Evolutionary conservation across 1,140 invertebrate species (phyloP).

Genomic region (Aphidius gifuensis): DNA sequence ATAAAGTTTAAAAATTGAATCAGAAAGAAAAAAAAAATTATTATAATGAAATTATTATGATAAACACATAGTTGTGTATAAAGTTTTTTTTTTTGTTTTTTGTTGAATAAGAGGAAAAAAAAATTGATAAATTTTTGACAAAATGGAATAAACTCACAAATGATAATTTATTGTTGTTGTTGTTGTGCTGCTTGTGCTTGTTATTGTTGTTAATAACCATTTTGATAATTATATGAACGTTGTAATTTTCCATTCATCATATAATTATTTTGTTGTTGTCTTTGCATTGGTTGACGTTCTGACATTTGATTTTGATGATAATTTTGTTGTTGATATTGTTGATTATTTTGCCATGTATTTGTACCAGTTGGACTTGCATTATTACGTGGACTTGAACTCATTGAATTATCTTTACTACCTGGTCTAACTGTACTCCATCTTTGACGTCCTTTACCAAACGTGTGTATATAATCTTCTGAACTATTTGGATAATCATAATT

Average conservation of each 20-base stretch:
- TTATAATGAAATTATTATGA: neutral
- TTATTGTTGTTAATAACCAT: slow-evolving; percentile 27
- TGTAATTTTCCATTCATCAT: neutral
- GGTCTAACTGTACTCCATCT: slow-evolving; percentile 53
- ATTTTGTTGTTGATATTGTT: slow-evolving; percentile 30
- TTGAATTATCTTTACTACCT: slow-evolving; percentile 44
- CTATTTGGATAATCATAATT: slow-evolving; percentile 99
- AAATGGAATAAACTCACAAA: too few relatives aligned
- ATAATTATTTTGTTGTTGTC: slow-evolving; percentile 16
- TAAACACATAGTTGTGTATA: neutral
- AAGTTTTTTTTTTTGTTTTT: neutral
- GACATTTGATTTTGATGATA: neutral
- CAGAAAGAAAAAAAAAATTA: too few relatives aligned
- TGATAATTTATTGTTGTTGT: neutral
- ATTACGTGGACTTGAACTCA: slow-evolving; percentile 31
- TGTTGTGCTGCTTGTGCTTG: too few relatives aligned
- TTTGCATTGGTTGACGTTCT: slow-evolving; percentile 20
- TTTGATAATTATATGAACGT: slow-evolving; percentile 26
- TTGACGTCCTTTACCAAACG: slow-evolving; percentile 58
- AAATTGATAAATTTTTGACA: too few relatives aligned
- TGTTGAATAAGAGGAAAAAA: neutral
- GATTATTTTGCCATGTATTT: slow-evolving; percentile 32
- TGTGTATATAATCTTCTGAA: slow-evolving; percentile 97
- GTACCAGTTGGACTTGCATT: slow-evolving; percentile 47
- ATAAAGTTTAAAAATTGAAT: too few relatives aligned